Conservation (phyloP, 2,888 invertebrate species). For the Caenorhabditis drosophilae region DNA sequence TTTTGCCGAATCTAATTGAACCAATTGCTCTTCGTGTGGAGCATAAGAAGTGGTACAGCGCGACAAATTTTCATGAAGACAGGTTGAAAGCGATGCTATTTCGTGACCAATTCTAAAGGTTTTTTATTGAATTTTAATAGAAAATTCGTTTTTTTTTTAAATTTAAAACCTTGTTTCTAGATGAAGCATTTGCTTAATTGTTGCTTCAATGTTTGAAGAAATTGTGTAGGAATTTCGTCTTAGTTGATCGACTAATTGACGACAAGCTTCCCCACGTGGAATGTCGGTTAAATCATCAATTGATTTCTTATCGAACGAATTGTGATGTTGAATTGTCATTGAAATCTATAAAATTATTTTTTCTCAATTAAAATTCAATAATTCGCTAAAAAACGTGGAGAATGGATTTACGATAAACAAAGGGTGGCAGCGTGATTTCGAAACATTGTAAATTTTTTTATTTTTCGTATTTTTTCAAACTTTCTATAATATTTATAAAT, state of each 20-base stretch:
- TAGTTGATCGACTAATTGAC: constrained; percentile 30
- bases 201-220: constrained; percentile 17
- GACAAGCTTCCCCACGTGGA: constrained; percentile 37
- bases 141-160: background rate
- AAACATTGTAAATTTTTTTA: constrained; percentile 5
- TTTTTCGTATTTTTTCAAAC: background rate
- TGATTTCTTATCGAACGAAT: constrained; percentile 20
- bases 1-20: constrained; percentile 33
- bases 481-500: background rate
- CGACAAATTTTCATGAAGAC: constrained; percentile 39
- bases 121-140: background rate
- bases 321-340: constrained; percentile 34
- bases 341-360: background rate
- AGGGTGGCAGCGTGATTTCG: constrained; percentile 4
- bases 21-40: constrained; percentile 38
- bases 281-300: constrained; percentile 30
- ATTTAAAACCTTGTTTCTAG: constrained; percentile 24
- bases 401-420: constrained; percentile 18
- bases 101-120: constrained; percentile 29
- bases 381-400: constrained; percentile 15
- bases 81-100: constrained; percentile 19
- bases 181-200: constrained; percentile 33
- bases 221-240: constrained; percentile 26
- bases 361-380: background rate
- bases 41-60: constrained; percentile 31